phyloP scores from a whole-genome alignment of 2,888 invertebrate species.

The Apotomis capreana region DNA sequence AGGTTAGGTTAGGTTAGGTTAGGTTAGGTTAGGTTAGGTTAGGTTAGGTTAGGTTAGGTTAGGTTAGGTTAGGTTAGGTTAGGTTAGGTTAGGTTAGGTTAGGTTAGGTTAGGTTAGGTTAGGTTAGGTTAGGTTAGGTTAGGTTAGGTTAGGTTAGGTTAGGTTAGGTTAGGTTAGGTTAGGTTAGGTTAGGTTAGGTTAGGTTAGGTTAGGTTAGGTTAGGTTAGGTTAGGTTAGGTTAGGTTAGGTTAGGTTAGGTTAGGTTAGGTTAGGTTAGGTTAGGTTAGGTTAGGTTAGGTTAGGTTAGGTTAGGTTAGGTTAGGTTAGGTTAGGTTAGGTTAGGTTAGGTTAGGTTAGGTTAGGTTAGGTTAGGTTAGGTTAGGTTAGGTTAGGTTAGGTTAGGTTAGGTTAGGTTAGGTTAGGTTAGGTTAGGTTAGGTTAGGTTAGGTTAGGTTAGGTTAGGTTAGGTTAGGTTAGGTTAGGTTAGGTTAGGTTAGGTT shows the following conservation, averaged over 20 bases:
- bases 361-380: slow-evolving; percentile 36
- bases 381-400: slow-evolving; percentile 36
- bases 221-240: slow-evolving; percentile 28
- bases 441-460: slow-evolving; percentile 8
- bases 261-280: slow-evolving; percentile 36
- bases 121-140: slow-evolving; percentile 30
- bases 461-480: slow-evolving; percentile 35
- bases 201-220: slow-evolving; percentile 35
- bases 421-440: slow-evolving; percentile 25
- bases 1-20: slow-evolving; percentile 31
- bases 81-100: slow-evolving; percentile 30
- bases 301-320: slow-evolving; percentile 36
- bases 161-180: slow-evolving; percentile 30
- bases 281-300: slow-evolving; percentile 36
- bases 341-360: slow-evolving; percentile 12
- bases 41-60: slow-evolving; percentile 35
- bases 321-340: slow-evolving; percentile 35
- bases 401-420: slow-evolving; percentile 36
- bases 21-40: too few relatives aligned
- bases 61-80: slow-evolving; percentile 30
- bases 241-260: slow-evolving; percentile 27
- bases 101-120: too few relatives aligned
- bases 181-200: slow-evolving; percentile 25
- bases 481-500: slow-evolving; percentile 36
- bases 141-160: slow-evolving; percentile 35